Evolutionary conservation across 2,797 vertebrate genomes (phyloP), one percentile per base, ranked within the genome.

Genomic region (Sibirionetta formosa): DNA sequence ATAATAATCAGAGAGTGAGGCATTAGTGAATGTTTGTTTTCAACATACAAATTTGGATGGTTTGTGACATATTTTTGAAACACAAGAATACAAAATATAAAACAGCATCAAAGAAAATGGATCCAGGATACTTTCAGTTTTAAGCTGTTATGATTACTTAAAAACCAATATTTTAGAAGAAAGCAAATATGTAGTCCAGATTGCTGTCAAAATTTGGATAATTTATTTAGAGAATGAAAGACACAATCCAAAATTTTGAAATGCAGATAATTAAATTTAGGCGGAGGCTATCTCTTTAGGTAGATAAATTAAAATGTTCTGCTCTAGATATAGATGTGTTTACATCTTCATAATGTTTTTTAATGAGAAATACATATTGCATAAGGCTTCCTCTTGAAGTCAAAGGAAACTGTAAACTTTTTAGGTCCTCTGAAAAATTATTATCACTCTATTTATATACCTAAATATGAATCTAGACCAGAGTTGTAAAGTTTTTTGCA

Each of bases 171-270:
- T 94, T 94, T 96, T 91, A 94, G 42, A 93, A 94, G 91, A 92
- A 94, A 88, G 76, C 29, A 86, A 76, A 89, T 81, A 88, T 79
- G 77, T 83, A 94, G 56, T 93, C 93, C 95, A 96, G 93, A 96
- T 96, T 95, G 90, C 90, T 88, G 81, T 94, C 94, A 95, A 90
- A 92, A 91, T 95, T 88, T 86, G 81, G 75, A 91, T 95, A 91
- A 93, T 90, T 94, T 95, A 88, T 86, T 86, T 91, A 82, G 82
- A 83, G 80, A 76, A 35, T 82, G 72, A 72, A 92, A 65, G 46
- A 65, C 14, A 56, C 85, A 91, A 84, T 93, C 82, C 87, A 93
- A 72, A 81, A 76, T 63, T 78, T 83, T 86, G 10, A 2, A 58
- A 27, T 84, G 54, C 46, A 65, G 63, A 87, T 95, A 90, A 92